A percentile compares a stretch with the other conserved stretches of the same genome.
These are phyloP conservation scores for Rhinoderma darwinii DNA, from an alignment of 2,113 vertebrate genomes.

Conservation along the genomic window DNA sequence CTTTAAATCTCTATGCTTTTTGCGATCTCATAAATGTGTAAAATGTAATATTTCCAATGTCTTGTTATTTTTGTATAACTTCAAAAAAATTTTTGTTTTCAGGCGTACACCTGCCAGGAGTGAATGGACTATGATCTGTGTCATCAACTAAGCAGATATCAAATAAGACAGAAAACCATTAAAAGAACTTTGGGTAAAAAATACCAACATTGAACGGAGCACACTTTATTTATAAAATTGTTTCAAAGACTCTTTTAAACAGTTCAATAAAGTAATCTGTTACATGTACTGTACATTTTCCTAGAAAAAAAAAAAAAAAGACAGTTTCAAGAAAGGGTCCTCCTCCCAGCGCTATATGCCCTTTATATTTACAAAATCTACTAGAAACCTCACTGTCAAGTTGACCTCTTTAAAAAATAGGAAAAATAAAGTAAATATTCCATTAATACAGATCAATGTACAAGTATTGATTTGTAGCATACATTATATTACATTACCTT, in stretches of 20 bases:
- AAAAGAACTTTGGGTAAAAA: too few relatives aligned
- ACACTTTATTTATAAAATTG: slow-evolving; percentile 52
- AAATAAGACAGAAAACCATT: too few relatives aligned
- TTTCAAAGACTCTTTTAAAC: slow-evolving; percentile 40
- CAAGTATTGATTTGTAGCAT: slow-evolving; percentile 41
- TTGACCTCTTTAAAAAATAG: not conserved
- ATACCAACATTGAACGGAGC: not conserved
- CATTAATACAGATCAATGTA: slow-evolving; percentile 27
- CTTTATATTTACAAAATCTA: slow-evolving; percentile 42
- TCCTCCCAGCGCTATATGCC: not conserved
- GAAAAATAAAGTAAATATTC: slow-evolving; percentile 18
- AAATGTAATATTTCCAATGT: too few relatives aligned
- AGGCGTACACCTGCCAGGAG: too few relatives aligned
- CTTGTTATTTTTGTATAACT: too few relatives aligned
- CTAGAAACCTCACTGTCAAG: not conserved
- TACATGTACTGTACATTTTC: slow-evolving; percentile 23
- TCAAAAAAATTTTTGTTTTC: too few relatives aligned
- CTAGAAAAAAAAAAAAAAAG: slow-evolving; percentile 17
- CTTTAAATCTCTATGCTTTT: too few relatives aligned
- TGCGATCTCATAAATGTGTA: too few relatives aligned
- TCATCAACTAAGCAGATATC: too few relatives aligned
- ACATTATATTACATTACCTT: slow-evolving; percentile 18
- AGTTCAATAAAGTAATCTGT: slow-evolving; percentile 15
- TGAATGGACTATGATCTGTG: too few relatives aligned
- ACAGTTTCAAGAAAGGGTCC: not conserved